Conservation (phyloP, 2,797 vertebrate species). For the Semotilus atromaculatus region DNA sequence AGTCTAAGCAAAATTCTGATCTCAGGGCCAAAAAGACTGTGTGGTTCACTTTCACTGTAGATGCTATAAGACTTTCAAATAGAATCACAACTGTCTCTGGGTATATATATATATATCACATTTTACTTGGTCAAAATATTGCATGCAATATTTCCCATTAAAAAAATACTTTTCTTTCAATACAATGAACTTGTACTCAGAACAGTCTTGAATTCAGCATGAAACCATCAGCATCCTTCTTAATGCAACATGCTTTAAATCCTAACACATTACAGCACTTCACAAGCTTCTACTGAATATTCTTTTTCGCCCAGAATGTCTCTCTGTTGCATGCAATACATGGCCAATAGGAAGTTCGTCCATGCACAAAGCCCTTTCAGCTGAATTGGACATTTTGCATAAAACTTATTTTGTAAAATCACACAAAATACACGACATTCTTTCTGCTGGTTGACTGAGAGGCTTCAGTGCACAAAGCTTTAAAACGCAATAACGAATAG, state of each 20-base stretch:
- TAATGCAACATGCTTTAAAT: not conserved
- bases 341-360: not conserved
- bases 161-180: not conserved
- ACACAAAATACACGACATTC: not conserved
- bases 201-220: not conserved
- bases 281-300: not conserved
- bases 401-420: not conserved
- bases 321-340: conserved; percentile 1
- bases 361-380: not conserved
- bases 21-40: not conserved
- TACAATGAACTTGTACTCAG: not conserved
- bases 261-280: not conserved
- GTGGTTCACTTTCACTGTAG: not conserved
- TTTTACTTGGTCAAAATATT: not conserved
- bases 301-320: not conserved
- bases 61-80: conserved; percentile 9
- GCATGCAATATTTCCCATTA: not conserved
- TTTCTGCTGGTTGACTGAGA: not conserved
- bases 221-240: not conserved
- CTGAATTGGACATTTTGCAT: not conserved
- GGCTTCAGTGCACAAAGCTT: not conserved
- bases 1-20: conserved; percentile 44
- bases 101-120: not conserved
- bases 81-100: not conserved
- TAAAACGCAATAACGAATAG: not conserved